phyloP scores from a whole-genome alignment of 2,888 invertebrate species.

The Nomada goodeniana region DNA sequence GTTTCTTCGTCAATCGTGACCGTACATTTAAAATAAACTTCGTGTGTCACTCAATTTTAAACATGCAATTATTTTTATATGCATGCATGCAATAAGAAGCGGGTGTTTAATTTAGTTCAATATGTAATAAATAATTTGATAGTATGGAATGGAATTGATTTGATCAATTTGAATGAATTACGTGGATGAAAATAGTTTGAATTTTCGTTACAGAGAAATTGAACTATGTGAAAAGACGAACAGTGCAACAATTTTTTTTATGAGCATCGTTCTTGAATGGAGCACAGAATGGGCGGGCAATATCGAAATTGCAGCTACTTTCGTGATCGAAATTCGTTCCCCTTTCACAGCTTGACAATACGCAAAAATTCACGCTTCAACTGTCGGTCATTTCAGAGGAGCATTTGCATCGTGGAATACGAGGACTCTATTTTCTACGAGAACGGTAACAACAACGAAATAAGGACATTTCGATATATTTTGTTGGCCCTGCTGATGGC shows the following conservation, averaged over 20 bases:
- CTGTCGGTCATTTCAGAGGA: conserved; percentile 40
- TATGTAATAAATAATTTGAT: too few relatives aligned
- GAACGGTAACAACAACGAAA: neutral
- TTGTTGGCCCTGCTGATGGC: neutral
- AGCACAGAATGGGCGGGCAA: conserved; percentile 27
- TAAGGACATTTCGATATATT: neutral
- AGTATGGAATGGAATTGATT: neutral
- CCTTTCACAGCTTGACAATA: conserved; percentile 45
- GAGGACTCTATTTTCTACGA: conserved; percentile 5
- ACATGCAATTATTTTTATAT: neutral
- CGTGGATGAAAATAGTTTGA: neutral
- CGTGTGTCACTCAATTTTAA: neutral
- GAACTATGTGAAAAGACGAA: conserved; percentile 3
- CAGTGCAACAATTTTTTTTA: conserved; percentile 26
- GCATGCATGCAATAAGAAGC: neutral
- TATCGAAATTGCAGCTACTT: conserved; percentile 56
- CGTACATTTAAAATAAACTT: neutral
- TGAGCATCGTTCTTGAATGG: conserved; percentile 38
- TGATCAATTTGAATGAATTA: neutral
- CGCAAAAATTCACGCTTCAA: conserved; percentile 48
- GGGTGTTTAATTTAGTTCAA: neutral
- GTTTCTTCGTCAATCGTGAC: conserved; percentile 9
- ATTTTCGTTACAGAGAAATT: neutral
- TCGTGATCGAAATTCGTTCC: conserved; percentile 52
- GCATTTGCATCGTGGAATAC: conserved; percentile 20